Base-by-base conservation (phyloP, 1,140 invertebrate genomes). In the Tachypleus tridentatus region DNA sequence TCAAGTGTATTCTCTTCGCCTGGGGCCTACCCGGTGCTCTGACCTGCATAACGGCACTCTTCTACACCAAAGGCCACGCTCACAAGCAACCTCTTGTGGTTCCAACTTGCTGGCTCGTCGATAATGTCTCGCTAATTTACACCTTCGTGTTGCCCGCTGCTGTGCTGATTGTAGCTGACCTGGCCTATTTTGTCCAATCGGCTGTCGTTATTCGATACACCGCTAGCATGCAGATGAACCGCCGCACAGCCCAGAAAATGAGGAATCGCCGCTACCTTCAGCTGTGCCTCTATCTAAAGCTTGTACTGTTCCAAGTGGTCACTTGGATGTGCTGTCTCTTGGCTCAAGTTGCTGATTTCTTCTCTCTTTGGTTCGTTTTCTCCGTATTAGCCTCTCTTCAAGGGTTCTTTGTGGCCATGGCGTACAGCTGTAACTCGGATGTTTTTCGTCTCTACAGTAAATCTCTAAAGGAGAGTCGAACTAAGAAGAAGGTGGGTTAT, bases 341-440 rank as follows among this genome's bases (percentile, higher is more conserved):
- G 7, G 68, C 77, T 10, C 73, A 75, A 74, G 74, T 62, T 51
- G 75, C 51, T 73, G 75, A 29, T 73, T 52, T 58, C 54, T 65
- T 62, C 52, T 49, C 67, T 50, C 62, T 68, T 9, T 79, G 79
- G 78, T 75, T 79, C 54, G 73, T 75, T 9, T 82, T 78, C 72
- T 77, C 80, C 69, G 73, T 80, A 10, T 73, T 74, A 29, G 78
- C 79, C 67, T 71, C 72, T 6, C 72, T 80, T 69, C 80, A 85
- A 76, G 84, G 84, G 49, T 79, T 85, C 53, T 76, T 82, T 51
- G 80, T 85, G 7, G 81, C 84, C 4, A 74, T 85, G 65, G 78
- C 82, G 61, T 83, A 85, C 61, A 83, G 83, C 5, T 85, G 84
- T 73, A 85, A 85, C 74, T 84, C 82, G 73, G 79, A 80, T 72